Evolutionary conservation across 2,888 invertebrate species (phyloP), one percentile per base, ranked within the genome.

Genomic region (Drosophila atripex): DNA sequence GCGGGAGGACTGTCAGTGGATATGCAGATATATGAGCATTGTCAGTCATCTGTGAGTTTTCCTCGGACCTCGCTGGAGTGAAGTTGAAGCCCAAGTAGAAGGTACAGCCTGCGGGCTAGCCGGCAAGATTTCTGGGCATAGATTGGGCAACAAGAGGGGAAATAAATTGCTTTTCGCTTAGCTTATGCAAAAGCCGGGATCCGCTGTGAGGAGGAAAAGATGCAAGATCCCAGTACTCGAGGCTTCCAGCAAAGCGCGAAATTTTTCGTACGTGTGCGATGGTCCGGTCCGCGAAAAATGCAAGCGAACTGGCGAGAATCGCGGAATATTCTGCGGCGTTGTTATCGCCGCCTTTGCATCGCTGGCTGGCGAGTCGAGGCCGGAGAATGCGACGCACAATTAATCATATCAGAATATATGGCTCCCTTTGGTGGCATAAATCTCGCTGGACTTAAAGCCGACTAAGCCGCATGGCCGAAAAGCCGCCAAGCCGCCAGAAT

Each of bases 401-500:
- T 85, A 86, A 85, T 86, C 86, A 84, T 80, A 86, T 78, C 73
- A 68, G 60, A 73, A 73, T 61, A 71, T 76, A 77, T 71, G 72
- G 71, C 74, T 68, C 76, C 76, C 78, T 74, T 76, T 75, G 64
- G 71, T 78, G 71, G 76, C 76, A 79, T 79, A 77, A 79, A 78
- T 82, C 76, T 76, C 69, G 55, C 55, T 53, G 54, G 70, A 60
- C 72, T 73, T 70, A 63, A 76, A 74, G 75, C 59, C 63, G 74
- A 54, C 75, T 71, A 63, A 61, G 53, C 45, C 53, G 38, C 53
- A 45, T 32, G 23, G 7, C 4, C 14, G 11, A 57, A 54, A 18
- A 4, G 16, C 46, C 23, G 23, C 3, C 9, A 14, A 30, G 6
- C 12, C 18, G 21, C 8, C 9, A 41, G 28, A 41, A 8, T n/a